These are phyloP conservation scores for Drosophila funebris DNA, from an alignment of 1,140 invertebrate species.

Conservation along the genomic window DNA sequence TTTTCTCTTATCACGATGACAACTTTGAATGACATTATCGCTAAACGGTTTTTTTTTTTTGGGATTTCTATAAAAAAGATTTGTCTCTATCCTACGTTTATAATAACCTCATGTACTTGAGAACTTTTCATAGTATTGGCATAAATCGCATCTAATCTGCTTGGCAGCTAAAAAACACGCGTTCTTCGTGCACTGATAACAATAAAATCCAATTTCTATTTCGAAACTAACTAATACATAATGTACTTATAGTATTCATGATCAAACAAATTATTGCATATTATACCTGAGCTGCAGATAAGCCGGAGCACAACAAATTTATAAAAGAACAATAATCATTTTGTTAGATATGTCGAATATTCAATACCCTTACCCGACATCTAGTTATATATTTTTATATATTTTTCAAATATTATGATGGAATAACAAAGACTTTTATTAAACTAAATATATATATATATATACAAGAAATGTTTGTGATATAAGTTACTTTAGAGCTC, in stretches of 20 bases:
- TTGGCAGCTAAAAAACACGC: constrained; percentile 16
- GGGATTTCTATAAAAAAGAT: background rate
- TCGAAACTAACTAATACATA: background rate
- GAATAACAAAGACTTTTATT: too few species aligned
- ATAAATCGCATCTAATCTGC: constrained; percentile 24
- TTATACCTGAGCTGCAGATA: too few species aligned
- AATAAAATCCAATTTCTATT: constrained; percentile 5
- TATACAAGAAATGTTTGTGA: background rate
- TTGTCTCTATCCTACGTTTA: background rate
- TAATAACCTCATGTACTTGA: background rate
- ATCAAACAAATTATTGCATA: constrained; percentile 21
- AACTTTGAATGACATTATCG: background rate
- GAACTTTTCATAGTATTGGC: constrained; percentile 2
- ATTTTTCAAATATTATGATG: too few species aligned
- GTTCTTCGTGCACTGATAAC: constrained; percentile 13
- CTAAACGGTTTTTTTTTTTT: background rate
- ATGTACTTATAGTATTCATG: constrained; percentile 3
- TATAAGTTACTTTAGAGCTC: background rate
- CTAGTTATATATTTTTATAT: too few species aligned
- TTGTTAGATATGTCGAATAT: too few species aligned
- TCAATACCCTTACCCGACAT: too few species aligned
- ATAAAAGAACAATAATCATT: too few species aligned
- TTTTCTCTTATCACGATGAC: constrained; percentile 1
- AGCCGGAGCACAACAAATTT: too few species aligned
- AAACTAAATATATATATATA: too few species aligned